Conservation (phyloP, 92 coral and sea anemone genomes). For the Porites divaricata region DNA sequence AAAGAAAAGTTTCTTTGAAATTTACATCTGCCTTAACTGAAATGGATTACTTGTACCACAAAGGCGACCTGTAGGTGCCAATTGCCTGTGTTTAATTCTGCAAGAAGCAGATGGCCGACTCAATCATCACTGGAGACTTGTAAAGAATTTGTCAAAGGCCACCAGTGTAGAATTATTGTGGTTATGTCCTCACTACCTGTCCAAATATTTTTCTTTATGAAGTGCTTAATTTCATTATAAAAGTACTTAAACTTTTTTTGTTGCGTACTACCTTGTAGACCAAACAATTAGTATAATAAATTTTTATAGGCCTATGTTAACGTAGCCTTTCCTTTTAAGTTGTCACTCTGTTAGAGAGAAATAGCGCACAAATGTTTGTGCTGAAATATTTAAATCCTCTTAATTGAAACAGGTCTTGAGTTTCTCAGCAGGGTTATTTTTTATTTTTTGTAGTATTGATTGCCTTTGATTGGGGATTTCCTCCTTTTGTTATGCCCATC, state of each 20-base stretch:
- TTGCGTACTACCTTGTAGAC: background rate
- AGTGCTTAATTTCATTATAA: background rate
- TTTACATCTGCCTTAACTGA: conserved; percentile 4
- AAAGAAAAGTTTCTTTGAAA: background rate
- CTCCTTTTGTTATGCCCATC: background rate
- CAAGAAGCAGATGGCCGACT: background rate
- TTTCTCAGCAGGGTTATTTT: background rate
- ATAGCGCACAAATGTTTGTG: background rate
- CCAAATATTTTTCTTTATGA: conserved; percentile 25
- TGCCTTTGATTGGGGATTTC: conserved; percentile 9
- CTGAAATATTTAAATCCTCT: background rate
- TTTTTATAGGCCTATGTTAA: too few relatives aligned
- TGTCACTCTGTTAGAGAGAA: too few relatives aligned
- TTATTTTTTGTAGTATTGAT: background rate
- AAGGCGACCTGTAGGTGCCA: conserved; percentile 9
- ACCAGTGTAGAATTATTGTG: background rate
- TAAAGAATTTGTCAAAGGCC: background rate
- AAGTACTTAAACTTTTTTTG: background rate
- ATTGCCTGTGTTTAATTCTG: background rate
- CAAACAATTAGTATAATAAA: background rate
- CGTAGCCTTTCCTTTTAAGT: background rate
- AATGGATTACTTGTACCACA: conserved; percentile 14
- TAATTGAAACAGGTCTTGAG: background rate
- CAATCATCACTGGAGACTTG: background rate
- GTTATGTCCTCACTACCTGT: conserved; percentile 4